Base-by-base conservation (phyloP, 2,888 invertebrate species). In the Alcis repandata region DNA sequence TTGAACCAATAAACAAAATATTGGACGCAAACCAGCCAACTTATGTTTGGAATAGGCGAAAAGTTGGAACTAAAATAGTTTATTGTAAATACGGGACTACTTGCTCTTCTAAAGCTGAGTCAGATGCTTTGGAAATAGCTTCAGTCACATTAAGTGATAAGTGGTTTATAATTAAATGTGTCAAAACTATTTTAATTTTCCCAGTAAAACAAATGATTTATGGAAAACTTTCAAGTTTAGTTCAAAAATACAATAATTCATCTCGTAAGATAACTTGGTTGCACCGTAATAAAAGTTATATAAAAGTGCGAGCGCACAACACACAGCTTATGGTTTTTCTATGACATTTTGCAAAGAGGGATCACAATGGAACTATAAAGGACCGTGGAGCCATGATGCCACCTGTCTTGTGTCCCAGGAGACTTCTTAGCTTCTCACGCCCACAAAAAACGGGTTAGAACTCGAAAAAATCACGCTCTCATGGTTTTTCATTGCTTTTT, bases 391-490 rank as follows among this genome's bases (percentile, higher is more conserved):
- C 38, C 15, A 9, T 11, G 59, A 54, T 59, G 77, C 66, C 91
- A 92, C 91, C 91, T 91, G 91, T 82, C 83, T 46, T 49, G 78
- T 83, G 78, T 87, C 89, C 80, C 88, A 88, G 79, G 73, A 73
- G 67, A 68, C 71, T 83, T 85, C 86, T 83, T 51, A 51, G 13
- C 56, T 45, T 56, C 56, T 56, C 87, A 88, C 90, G 88, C 90
- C 90, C 76, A 84, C 88, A 90, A 91, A 91, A 90, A 91, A 89
- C 84, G 90, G 87, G 89, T 90, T 91, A 87, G 65, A 72, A 76
- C 64, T 69, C 67, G 62, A 79, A 84, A 82, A 82, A 81, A 75
- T 56, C 36, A 59, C 57, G 54, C 72, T 78, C 80, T 71, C 77
- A 75, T 71, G 72, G 69, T 68, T 79, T 77, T 79, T 81, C 46